A percentile compares a stretch with the other conserved stretches of the same genome.
phyloP scores from a whole-genome alignment of 2,888 invertebrate genomes.

The Melanchra persicariae region DNA sequence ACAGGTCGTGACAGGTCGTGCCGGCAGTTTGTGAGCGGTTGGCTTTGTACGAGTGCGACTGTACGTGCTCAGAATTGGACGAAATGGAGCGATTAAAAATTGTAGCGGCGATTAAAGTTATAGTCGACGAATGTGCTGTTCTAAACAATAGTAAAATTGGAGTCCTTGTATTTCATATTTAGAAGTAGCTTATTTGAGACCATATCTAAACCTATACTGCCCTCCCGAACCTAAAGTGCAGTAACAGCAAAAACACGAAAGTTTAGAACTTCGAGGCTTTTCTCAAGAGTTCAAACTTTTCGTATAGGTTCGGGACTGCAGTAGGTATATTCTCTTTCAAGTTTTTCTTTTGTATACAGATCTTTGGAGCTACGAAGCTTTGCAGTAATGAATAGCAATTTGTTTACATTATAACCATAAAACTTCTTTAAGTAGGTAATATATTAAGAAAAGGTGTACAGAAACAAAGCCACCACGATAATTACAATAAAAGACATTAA shows the following conservation, averaged over 20 bases:
- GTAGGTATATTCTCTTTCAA: too few relatives aligned
- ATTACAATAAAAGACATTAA: constrained; percentile 36
- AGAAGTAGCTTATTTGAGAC: too few relatives aligned
- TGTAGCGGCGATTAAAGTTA: constrained; percentile 9
- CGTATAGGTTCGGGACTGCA: too few relatives aligned
- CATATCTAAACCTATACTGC: too few relatives aligned
- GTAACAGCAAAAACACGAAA: too few relatives aligned
- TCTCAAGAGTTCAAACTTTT: too few relatives aligned
- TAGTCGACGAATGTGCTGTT: background rate
- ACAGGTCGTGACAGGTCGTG: background rate
- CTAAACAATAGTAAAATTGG: background rate
- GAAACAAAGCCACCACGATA: constrained; percentile 9
- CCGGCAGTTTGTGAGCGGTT: constrained; percentile 10
- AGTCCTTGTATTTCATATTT: background rate
- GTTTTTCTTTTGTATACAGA: background rate
- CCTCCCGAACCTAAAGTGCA: too few relatives aligned
- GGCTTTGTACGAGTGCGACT: background rate
- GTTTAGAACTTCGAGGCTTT: too few relatives aligned
- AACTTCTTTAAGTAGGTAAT: constrained; percentile 1
- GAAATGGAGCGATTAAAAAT: constrained; percentile 4
- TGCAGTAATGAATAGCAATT: background rate
- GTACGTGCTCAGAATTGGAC: constrained; percentile 16
- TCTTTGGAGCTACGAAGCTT: background rate
- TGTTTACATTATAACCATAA: background rate
- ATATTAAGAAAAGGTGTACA: background rate